Conservation (phyloP, 1,140 invertebrate genomes). For the Drosophila ananassae region DNA sequence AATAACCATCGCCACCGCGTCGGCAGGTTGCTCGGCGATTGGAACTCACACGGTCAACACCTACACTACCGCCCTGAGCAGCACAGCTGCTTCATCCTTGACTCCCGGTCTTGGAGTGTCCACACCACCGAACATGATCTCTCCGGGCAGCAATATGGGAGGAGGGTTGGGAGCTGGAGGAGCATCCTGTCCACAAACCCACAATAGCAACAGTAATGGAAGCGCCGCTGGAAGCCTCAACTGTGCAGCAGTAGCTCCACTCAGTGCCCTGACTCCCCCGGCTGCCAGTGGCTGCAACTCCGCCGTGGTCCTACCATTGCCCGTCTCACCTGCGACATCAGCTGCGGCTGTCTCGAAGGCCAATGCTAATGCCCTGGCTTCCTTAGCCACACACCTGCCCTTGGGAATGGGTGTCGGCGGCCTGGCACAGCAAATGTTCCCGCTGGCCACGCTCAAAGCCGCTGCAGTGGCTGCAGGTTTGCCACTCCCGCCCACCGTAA, state of each 20-base stretch:
- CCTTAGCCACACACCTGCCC: slow-evolving; percentile 55
- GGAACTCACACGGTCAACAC: slow-evolving; percentile 59
- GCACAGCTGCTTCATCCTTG: slow-evolving; percentile 39
- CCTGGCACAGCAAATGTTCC: slow-evolving; percentile 58
- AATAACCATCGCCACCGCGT: slow-evolving; percentile 61
- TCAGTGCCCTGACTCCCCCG: slow-evolving; percentile 53
- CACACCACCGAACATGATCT: slow-evolving; percentile 58
- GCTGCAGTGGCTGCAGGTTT: slow-evolving; percentile 65
- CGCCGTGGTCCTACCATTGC: slow-evolving; percentile 60
- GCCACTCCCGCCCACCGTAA: slow-evolving; percentile 51
- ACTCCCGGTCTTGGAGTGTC: slow-evolving; percentile 54
- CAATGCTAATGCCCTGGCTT: slow-evolving; percentile 58
- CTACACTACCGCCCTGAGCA: slow-evolving; percentile 53
- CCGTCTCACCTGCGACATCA: slow-evolving; percentile 34
- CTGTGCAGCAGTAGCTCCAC: slow-evolving; percentile 64
- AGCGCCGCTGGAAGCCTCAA: slow-evolving; percentile 62
- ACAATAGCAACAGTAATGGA: slow-evolving; percentile 59
- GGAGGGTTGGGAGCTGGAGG: slow-evolving; percentile 11
- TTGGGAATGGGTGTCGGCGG: slow-evolving; percentile 47
- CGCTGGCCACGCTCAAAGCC: slow-evolving; percentile 67
- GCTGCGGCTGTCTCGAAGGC: slow-evolving; percentile 43
- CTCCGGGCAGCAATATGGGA: slow-evolving; percentile 52
- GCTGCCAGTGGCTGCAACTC: slow-evolving; percentile 43
- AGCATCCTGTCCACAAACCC: slow-evolving; percentile 16
- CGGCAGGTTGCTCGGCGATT: slow-evolving; percentile 36